Percentiles rank a stretch among this genome's conserved stretches.
Evolutionary conservation across 1,140 invertebrate species (phyloP).

Genomic region (Diachasmimorpha longicaudata): DNA sequence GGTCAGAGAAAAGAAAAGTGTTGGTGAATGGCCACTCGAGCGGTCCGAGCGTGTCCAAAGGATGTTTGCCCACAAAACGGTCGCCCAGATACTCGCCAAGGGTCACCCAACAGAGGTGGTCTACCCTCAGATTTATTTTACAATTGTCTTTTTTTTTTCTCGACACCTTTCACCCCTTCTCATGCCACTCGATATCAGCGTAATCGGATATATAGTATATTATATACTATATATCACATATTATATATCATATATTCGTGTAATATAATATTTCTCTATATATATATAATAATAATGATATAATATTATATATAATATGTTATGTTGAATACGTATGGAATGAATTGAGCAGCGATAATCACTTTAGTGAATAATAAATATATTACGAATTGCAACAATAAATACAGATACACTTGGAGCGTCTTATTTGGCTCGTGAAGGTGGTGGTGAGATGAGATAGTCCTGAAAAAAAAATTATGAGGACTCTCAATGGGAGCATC

Average conservation of each 20-base stretch:
- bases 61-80: slow-evolving; percentile 39
- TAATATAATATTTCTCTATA: too few relatives aligned
- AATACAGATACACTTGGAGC: too few relatives aligned
- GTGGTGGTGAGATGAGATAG: neutral
- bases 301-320: too few relatives aligned
- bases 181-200: neutral
- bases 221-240: too few relatives aligned
- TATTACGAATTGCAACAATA: too few relatives aligned
- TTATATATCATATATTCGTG: too few relatives aligned
- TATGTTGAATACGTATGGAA: too few relatives aligned
- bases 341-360: too few relatives aligned
- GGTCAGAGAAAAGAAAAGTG: slow-evolving; percentile 11
- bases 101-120: slow-evolving; percentile 26
- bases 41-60: slow-evolving; percentile 34
- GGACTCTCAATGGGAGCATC: slow-evolving; percentile 8
- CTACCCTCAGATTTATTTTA: slow-evolving; percentile 13
- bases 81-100: slow-evolving; percentile 15
- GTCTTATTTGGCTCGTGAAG: too few relatives aligned
- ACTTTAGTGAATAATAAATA: too few relatives aligned
- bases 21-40: slow-evolving; percentile 33
- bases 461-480: neutral
- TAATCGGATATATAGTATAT: neutral
- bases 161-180: neutral
- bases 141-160: slow-evolving; percentile 1
- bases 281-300: too few relatives aligned